phyloP scores from a whole-genome alignment of 2,797 vertebrate species.

The Chloroceryle inda region DNA sequence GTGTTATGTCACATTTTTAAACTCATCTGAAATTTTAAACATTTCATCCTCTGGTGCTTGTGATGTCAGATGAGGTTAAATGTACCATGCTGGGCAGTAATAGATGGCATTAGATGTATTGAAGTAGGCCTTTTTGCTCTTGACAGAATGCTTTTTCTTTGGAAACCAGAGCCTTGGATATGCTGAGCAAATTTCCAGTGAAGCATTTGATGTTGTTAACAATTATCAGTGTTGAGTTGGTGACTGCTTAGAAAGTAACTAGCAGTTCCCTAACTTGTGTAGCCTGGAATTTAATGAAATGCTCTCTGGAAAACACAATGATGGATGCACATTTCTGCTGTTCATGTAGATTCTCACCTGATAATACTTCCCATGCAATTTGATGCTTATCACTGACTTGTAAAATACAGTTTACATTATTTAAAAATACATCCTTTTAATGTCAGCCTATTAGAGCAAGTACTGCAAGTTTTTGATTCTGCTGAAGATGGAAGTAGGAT shows the following conservation, averaged over 20 bases:
- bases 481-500: neutral
- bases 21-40: neutral
- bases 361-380: neutral
- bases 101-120: neutral
- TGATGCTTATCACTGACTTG: neutral
- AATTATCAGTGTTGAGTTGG: neutral
- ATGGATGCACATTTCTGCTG: neutral
- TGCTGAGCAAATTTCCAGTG: neutral
- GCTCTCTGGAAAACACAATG: neutral
- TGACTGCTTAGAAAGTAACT: neutral
- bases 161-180: neutral
- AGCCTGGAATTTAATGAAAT: neutral
- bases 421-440: neutral
- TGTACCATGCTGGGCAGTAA: neutral
- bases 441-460: neutral
- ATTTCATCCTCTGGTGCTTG: neutral
- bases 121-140: neutral
- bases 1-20: neutral
- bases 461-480: neutral
- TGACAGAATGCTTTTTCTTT: neutral
- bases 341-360: neutral
- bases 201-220: neutral
- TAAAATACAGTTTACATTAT: neutral
- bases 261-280: neutral
- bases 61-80: neutral